A percentile compares a stretch with the other conserved stretches of the same genome.
These are phyloP conservation scores for Rhinophrynus dorsalis DNA, from an alignment of 2,797 vertebrate genomes.

Conservation along the genomic window DNA sequence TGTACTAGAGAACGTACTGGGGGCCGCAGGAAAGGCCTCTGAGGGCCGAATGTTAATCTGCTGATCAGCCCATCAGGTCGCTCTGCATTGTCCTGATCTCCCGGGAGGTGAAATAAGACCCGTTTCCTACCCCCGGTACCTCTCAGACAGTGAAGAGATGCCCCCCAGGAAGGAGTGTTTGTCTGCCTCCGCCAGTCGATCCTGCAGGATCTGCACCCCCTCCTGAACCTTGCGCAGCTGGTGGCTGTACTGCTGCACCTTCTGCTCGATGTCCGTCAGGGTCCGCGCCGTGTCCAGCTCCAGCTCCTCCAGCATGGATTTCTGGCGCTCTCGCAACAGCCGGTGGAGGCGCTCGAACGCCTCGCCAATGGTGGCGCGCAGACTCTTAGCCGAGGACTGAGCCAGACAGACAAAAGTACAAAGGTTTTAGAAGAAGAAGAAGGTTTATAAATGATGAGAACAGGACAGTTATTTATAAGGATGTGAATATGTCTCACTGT, in stretches of 20 bases:
- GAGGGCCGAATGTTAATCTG: too few species aligned
- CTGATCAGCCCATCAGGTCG: too few species aligned
- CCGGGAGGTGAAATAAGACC: too few species aligned
- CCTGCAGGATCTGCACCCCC: conserved; percentile 93
- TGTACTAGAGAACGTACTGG: too few species aligned
- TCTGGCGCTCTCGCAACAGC: conserved; percentile 91
- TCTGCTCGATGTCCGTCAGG: conserved; percentile 91
- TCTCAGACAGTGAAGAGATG: conserved; percentile 84
- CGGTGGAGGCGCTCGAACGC: conserved; percentile 91
- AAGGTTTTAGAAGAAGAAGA: too few species aligned
- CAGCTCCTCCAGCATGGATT: conserved; percentile 96
- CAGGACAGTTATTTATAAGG: too few species aligned
- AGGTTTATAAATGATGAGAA: background rate
- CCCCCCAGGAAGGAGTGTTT: conserved; percentile 89
- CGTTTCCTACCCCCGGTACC: too few species aligned
- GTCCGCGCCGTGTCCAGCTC: conserved; percentile 91
- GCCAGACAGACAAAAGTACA: too few species aligned
- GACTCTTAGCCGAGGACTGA: conserved; percentile 91
- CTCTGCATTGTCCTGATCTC: too few species aligned
- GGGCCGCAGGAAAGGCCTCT: too few species aligned
- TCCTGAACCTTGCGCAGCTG: conserved; percentile 95
- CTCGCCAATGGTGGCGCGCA: conserved; percentile 88
- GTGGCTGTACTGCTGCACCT: conserved; percentile 95
- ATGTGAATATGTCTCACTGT: too few species aligned
- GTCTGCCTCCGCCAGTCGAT: conserved; percentile 83